Conservation (phyloP, 2,113 vertebrate species). For the Brienomyrus longianalis region DNA sequence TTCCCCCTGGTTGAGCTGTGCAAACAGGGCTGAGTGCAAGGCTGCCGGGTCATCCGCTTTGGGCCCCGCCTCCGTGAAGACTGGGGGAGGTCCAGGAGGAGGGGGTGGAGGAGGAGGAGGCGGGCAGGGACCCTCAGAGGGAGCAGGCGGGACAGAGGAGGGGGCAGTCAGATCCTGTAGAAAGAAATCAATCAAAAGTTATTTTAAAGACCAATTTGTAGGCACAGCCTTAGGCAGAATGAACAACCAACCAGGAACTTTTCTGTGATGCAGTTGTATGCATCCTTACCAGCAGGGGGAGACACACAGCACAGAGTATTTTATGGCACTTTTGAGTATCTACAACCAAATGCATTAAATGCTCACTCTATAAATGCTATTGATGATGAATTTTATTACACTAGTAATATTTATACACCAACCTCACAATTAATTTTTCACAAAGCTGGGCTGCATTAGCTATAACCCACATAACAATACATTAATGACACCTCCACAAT, state of each 20-base stretch:
- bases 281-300: neutral
- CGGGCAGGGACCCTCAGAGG: slow-evolving; percentile 53
- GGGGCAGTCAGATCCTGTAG: slow-evolving; percentile 76
- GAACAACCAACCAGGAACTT: neutral
- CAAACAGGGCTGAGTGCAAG: slow-evolving; percentile 77
- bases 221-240: neutral
- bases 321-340: neutral
- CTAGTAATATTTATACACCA: neutral
- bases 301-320: neutral
- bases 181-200: neutral
- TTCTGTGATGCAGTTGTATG: neutral
- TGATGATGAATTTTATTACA: neutral
- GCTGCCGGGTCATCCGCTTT: slow-evolving; percentile 52
- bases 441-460: neutral
- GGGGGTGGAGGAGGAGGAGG: slow-evolving; percentile 66
- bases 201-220: neutral
- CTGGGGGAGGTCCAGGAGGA: slow-evolving; percentile 66
- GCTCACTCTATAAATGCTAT: neutral
- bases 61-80: slow-evolving; percentile 42
- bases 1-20: slow-evolving; percentile 89
- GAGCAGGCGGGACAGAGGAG: slow-evolving; percentile 45
- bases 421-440: neutral
- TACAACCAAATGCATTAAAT: neutral
- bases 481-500: neutral
- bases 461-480: neutral